These are phyloP conservation scores for Astreopora myriophthalma DNA, from an alignment of 64 coral and sea anemone species.

Conservation along the genomic window DNA sequence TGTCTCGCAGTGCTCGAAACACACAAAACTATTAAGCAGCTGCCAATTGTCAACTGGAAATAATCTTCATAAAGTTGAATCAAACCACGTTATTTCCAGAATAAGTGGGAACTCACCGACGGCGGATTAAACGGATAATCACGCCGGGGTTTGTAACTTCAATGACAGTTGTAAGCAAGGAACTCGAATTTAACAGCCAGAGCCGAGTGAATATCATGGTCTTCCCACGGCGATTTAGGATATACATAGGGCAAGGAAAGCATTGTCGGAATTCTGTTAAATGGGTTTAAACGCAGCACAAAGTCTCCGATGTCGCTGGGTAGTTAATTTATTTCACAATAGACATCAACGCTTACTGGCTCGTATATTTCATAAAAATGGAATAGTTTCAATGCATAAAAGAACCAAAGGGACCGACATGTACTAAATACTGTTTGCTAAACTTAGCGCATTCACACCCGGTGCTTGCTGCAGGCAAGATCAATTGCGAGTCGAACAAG, in stretches of 20 bases:
- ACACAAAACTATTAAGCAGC: background rate
- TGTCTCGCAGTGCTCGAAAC: background rate
- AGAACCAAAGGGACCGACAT: conserved; percentile 1
- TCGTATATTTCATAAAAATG: background rate
- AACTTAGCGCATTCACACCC: background rate
- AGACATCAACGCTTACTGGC: background rate
- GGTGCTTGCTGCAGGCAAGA: background rate
- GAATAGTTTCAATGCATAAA: background rate
- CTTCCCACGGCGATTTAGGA: conserved; percentile 16
- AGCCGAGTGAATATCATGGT: background rate
- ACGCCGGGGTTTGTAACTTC: background rate
- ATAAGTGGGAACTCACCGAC: background rate
- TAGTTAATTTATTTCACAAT: background rate
- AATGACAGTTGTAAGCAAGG: background rate
- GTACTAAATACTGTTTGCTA: background rate
- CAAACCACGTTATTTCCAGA: background rate
- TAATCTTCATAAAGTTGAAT: background rate
- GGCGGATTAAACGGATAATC: conserved; percentile 17
- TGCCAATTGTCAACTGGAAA: background rate
- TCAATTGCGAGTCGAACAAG: background rate
- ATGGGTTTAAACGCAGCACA: background rate
- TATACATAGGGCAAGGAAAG: background rate
- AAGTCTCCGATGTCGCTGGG: conserved; percentile 7
- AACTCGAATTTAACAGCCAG: conserved; percentile 16
- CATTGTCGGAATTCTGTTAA: conserved; percentile 27